Evolutionary conservation across 2,113 vertebrate genomes (phyloP).

Genomic region (Xiphophorus maculatus): DNA sequence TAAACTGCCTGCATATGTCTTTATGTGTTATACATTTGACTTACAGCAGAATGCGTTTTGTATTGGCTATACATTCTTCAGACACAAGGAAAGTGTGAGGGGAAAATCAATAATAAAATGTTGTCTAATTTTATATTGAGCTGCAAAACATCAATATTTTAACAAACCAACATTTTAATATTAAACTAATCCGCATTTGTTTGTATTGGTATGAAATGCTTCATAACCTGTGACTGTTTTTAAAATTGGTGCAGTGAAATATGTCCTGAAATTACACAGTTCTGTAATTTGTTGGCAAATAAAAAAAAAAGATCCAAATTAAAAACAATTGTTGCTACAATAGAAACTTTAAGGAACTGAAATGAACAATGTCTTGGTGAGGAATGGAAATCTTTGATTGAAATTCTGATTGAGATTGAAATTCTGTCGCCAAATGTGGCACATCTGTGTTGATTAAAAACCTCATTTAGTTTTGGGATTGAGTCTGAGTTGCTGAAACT

Average conservation of each 20-base stretch:
- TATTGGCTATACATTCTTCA: too few species aligned
- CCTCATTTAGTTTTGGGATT: too few species aligned
- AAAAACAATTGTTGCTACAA: neutral
- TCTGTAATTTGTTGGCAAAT: slow-evolving; percentile 1
- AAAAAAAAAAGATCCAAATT: neutral
- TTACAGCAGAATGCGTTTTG: too few species aligned
- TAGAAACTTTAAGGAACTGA: neutral
- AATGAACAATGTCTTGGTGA: slow-evolving; percentile 13
- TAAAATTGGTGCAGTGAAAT: neutral
- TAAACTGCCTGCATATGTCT: too few species aligned
- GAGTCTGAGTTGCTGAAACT: too few species aligned
- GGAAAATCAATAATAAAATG: too few species aligned
- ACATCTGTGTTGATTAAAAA: too few species aligned
- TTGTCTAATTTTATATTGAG: neutral
- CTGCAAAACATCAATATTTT: neutral
- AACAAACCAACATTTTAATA: neutral
- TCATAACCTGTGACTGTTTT: neutral
- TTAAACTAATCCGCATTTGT: neutral
- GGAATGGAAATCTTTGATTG: neutral
- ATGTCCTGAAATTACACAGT: neutral
- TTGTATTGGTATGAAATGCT: neutral
- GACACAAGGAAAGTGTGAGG: too few species aligned
- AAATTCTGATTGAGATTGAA: neutral
- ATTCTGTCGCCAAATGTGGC: neutral
- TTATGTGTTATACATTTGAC: too few species aligned